A percentile compares a stretch with the other conserved stretches of the same genome.
Conservation (phyloP, 92 coral and sea anemone species). For the Anthopleura xanthogrammica region DNA sequence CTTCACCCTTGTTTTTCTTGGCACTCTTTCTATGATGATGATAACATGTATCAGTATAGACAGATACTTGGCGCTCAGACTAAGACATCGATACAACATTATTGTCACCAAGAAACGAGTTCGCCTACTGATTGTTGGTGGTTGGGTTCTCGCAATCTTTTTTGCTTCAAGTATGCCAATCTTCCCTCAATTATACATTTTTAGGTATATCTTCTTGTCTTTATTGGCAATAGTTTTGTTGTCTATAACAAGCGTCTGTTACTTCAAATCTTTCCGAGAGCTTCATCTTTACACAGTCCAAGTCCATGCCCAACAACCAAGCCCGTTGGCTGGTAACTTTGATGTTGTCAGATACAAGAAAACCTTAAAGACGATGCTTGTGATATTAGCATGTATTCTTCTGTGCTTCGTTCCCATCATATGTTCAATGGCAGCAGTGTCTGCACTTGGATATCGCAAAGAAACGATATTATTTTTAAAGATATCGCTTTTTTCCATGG, state of each 20-base stretch:
- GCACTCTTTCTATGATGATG: constrained; percentile 28
- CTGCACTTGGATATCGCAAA: neutral
- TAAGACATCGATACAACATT: constrained; percentile 37
- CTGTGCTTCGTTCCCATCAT: neutral
- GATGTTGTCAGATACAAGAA: constrained; percentile 23
- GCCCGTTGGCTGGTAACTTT: constrained; percentile 17
- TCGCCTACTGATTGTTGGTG: neutral
- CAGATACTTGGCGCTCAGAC: constrained; percentile 46
- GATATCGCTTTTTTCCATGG: neutral
- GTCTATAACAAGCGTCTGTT: neutral
- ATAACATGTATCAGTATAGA: constrained; percentile 39
- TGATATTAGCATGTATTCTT: constrained; percentile 15
- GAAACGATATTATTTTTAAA: neutral
- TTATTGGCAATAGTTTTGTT: neutral
- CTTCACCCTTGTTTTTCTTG: constrained; percentile 14
- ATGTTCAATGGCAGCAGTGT: neutral
- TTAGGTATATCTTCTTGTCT: neutral
- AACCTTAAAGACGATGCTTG: constrained; percentile 24
- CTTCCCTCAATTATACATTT: neutral
- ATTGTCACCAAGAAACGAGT: constrained; percentile 38
- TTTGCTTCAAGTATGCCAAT: neutral
- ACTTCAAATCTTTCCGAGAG: constrained; percentile 11
- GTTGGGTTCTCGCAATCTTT: neutral
- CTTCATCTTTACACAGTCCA: constrained; percentile 25
- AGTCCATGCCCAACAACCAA: too few species aligned